phyloP scores from a whole-genome alignment of 2,888 invertebrate species.

The Platycheirus albimanus region DNA sequence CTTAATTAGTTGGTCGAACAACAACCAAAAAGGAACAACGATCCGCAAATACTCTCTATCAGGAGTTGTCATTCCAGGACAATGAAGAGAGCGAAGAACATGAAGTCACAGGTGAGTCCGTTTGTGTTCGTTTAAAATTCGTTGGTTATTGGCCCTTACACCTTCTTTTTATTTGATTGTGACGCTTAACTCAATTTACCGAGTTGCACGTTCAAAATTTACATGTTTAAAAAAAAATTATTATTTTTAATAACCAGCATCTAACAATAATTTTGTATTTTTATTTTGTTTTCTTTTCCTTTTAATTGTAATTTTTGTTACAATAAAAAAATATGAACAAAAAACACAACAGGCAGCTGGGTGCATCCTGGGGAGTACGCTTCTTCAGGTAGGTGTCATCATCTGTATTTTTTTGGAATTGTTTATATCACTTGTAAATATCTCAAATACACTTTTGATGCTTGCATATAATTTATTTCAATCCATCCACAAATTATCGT shows the following conservation, averaged over 20 bases:
- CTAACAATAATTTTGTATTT: slow-evolving; percentile 71
- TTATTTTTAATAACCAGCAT: slow-evolving; percentile 68
- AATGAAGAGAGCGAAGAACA: slow-evolving; percentile 93
- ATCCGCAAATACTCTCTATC: slow-evolving; percentile 94
- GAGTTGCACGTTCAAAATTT: slow-evolving; percentile 61
- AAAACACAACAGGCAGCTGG: slow-evolving; percentile 88
- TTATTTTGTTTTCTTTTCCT: slow-evolving; percentile 28
- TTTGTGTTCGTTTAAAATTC: slow-evolving; percentile 26
- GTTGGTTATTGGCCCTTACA: slow-evolving; percentile 15
- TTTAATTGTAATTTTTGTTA: slow-evolving; percentile 37
- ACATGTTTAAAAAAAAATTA: slow-evolving; percentile 1
- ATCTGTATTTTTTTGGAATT: slow-evolving; percentile 79
- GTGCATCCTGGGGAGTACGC: slow-evolving; percentile 99
- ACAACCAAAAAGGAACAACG: slow-evolving; percentile 93
- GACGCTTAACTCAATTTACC: slow-evolving; percentile 58
- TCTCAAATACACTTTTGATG: slow-evolving; percentile 78
- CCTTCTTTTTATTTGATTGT: slow-evolving; percentile 32
- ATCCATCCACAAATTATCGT: slow-evolving; percentile 29
- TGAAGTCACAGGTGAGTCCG: slow-evolving; percentile 91
- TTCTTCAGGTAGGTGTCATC: slow-evolving; percentile 92
- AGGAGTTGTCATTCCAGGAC: slow-evolving; percentile 97
- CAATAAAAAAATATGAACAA: slow-evolving; percentile 7
- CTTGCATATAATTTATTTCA: slow-evolving; percentile 54
- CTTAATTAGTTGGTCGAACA: slow-evolving; percentile 84
- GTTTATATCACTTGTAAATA: slow-evolving; percentile 82